Evolutionary conservation across 1,140 invertebrate genomes (phyloP).

Genomic region (Anoplophora glabripennis): DNA sequence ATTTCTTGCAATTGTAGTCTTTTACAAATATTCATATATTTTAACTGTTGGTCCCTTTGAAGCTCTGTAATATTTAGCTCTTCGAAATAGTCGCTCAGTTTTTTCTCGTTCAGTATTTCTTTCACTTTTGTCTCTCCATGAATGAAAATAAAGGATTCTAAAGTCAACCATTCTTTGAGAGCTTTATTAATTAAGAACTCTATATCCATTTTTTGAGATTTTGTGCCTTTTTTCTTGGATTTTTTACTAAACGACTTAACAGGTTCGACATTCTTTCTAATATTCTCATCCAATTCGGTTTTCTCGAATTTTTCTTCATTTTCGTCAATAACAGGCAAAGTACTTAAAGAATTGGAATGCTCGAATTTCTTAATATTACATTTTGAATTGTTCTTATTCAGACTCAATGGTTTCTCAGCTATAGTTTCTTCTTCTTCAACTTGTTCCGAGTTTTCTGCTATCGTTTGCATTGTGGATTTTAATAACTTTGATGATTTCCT

Average conservation of each 20-base stretch:
- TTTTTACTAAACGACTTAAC: slow-evolving; percentile 4
- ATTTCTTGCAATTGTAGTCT: slow-evolving; percentile 57
- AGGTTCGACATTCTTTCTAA: not conserved
- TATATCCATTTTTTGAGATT: slow-evolving; percentile 27
- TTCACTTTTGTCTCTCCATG: slow-evolving; percentile 57
- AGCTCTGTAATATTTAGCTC: slow-evolving; percentile 44
- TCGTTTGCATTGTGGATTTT: slow-evolving; percentile 34
- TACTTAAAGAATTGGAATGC: not conserved
- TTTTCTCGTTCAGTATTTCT: slow-evolving; percentile 55
- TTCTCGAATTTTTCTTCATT: slow-evolving; percentile 27
- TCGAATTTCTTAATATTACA: no score
- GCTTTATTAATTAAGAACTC: slow-evolving; percentile 51
- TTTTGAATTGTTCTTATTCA: no score
- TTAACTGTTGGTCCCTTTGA: slow-evolving; percentile 37
- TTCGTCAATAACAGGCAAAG: slow-evolving; percentile 31
- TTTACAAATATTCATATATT: slow-evolving; percentile 56
- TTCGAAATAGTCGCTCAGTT: slow-evolving; percentile 55
- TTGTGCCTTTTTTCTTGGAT: slow-evolving; percentile 14
- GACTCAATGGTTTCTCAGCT: not conserved
- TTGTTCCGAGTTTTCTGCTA: slow-evolving; percentile 27
- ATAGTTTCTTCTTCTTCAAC: slow-evolving; percentile 17
- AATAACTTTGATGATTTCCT: slow-evolving; percentile 20
- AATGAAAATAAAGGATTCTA: slow-evolving; percentile 56
- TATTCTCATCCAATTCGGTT: not conserved
- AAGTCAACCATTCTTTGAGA: slow-evolving; percentile 58